Evolutionary conservation across 2,797 vertebrate species (phyloP).

Genomic region (Vireo griseus): DNA sequence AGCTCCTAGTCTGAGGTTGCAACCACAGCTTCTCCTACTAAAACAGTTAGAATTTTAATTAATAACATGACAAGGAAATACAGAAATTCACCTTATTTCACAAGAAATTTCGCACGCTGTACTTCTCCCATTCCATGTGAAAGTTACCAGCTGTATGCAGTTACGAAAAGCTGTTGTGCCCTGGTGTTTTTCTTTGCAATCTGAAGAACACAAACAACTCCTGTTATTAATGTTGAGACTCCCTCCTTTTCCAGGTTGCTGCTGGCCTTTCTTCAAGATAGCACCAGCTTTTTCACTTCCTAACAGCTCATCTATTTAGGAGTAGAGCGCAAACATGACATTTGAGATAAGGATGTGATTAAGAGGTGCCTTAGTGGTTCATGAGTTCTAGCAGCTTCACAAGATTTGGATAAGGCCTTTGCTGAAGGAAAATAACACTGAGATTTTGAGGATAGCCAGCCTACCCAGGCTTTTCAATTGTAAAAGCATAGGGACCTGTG

Average conservation of each 20-base stretch:
- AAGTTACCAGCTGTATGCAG: not conserved
- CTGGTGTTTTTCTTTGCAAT: not conserved
- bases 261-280: conserved; percentile 51
- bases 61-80: not conserved
- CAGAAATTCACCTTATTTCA: not conserved
- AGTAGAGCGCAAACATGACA: conserved; percentile 36
- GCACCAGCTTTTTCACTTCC: conserved; percentile 46
- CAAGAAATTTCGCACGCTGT: not conserved
- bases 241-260: conserved; percentile 25
- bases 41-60: not conserved
- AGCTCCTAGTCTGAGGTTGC: not conserved
- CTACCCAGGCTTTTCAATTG: conserved; percentile 14
- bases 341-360: conserved; percentile 59
- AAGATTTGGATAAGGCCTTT: conserved; percentile 27
- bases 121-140: not conserved
- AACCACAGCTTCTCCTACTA: not conserved
- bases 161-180: conserved; percentile 1
- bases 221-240: not conserved
- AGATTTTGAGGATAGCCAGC: not conserved
- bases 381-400: conserved; percentile 43
- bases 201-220: conserved; percentile 5
- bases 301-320: conserved; percentile 62
- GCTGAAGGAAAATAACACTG: conserved; percentile 17
- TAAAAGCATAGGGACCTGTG: not conserved
- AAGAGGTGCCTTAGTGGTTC: conserved; percentile 48